phyloP scores from a whole-genome alignment of 1,140 invertebrate species.

The Melitaea cinxia region DNA sequence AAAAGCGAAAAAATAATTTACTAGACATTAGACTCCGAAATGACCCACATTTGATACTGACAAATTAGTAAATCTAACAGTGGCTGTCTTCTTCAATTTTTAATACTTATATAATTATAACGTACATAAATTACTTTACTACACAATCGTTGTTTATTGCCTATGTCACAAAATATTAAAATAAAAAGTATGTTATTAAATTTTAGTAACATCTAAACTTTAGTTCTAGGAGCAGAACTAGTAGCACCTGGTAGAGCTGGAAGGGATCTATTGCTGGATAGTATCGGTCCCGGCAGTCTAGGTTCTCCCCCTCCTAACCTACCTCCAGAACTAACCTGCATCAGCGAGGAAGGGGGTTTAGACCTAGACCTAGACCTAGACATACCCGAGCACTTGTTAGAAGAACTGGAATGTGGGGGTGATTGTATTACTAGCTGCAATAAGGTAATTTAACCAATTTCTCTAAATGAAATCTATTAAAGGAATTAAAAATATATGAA shows the following conservation, averaged over 20 bases:
- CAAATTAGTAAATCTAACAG: too few relatives aligned
- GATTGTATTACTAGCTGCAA: slow-evolving; percentile 95
- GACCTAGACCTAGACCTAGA: slow-evolving; percentile 87
- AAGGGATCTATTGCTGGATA: slow-evolving; percentile 63
- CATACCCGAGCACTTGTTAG: slow-evolving; percentile 90
- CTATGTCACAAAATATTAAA: too few relatives aligned
- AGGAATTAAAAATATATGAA: too few relatives aligned
- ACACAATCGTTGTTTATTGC: too few relatives aligned
- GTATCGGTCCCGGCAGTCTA: slow-evolving; percentile 67
- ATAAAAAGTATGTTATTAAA: too few relatives aligned
- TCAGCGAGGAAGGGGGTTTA: slow-evolving; percentile 92
- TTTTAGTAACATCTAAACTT: too few relatives aligned
- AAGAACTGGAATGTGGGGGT: slow-evolving; percentile 90
- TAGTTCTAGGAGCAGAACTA: slow-evolving; percentile 82
- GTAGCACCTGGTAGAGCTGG: slow-evolving; percentile 67
- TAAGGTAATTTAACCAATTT: slow-evolving; percentile 83
- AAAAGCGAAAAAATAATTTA: too few relatives aligned
- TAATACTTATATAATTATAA: too few relatives aligned
- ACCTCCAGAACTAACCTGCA: slow-evolving; percentile 91
- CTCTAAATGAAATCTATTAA: not conserved
- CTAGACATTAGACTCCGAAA: too few relatives aligned
- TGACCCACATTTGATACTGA: too few relatives aligned
- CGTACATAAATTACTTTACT: too few relatives aligned
- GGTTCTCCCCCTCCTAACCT: slow-evolving; percentile 72
- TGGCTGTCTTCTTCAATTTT: too few relatives aligned